A percentile compares a stretch with the other conserved stretches of the same genome.
Evolutionary conservation across 2,797 vertebrate species (phyloP).

Genomic region (Paramormyrops hopkinsi): DNA sequence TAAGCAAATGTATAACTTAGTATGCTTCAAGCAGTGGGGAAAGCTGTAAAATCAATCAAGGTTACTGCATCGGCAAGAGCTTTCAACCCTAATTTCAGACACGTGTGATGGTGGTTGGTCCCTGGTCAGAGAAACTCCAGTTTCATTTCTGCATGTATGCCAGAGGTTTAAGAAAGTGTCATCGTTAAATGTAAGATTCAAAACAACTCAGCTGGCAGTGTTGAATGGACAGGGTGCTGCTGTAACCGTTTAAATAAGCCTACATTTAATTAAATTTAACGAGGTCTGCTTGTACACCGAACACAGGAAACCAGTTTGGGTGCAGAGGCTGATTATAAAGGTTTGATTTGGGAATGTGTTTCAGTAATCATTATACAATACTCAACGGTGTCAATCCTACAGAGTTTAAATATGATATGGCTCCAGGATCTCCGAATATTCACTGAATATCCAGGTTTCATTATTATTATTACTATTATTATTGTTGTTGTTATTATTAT

Average conservation of each 20-base stretch:
- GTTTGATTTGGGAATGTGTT: neutral
- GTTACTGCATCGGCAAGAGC: neutral
- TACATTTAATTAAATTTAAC: neutral
- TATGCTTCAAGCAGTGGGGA: neutral
- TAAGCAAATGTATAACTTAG: neutral
- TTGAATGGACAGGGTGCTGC: neutral
- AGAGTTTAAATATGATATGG: neutral
- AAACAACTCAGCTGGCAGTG: neutral
- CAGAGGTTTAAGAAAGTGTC: neutral
- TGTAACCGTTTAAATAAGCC: neutral
- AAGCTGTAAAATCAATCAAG: slow-evolving; percentile 3
- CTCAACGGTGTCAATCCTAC: neutral
- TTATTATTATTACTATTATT: neutral
- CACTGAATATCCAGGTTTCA: neutral
- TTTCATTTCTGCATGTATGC: neutral
- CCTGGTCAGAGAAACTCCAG: neutral
- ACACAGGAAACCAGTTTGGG: neutral
- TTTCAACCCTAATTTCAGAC: neutral
- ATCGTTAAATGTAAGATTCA: neutral
- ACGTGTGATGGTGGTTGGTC: neutral
- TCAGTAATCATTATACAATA: neutral
- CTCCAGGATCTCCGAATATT: neutral
- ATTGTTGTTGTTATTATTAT: neutral
- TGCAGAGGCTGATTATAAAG: neutral
- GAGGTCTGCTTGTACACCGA: neutral